Base-by-base conservation (phyloP, 1,140 invertebrate genomes). In the Anoplophora glabripennis region DNA sequence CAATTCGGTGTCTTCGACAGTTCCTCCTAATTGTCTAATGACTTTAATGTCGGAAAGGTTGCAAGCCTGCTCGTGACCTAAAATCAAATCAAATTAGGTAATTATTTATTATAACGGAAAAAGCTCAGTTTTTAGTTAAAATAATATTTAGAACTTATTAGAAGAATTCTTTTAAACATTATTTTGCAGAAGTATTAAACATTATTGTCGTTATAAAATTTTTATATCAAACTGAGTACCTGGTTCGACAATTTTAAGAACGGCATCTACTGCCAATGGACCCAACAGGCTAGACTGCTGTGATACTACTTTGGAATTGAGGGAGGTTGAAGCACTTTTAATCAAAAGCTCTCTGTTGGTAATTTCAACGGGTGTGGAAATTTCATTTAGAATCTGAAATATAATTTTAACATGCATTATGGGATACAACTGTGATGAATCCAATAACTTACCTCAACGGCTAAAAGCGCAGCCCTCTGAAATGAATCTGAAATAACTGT, bases 301-400 rank as follows among this genome's bases (percentile, higher is more conserved):
- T 1, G 94, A 98, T 0, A 99, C 97, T 48, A 99, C 95, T 83
- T 99, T 99, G 0, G 97, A 99, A 77, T 98, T 99, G 1, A 99
- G 80, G 7, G 96, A 94, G 18, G 98, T 99, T 7, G 94, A 93
- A 34, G 98, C 97, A 76, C 92, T 94, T 78, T 98, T 94, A 35
- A 96, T 78, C 1, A 99, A 79, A 46, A 88, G 89, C 67, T 93
- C 88, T 72, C 90, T 87, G 77, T 99, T 95, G 36, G 78, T 79
- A 10, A 99, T 77, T 71, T 98, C 87, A 42, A 99, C 83, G 21
- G 93, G 89, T 34, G 84, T 91, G 0, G 94, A 84, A 85, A 99
- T 95, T 10, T 83, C 79, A 68, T 79, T 89, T 3, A 99, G 79
- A 63, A 99, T 93, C 77, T 83, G 64, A 47, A 67, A 66, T 40